phyloP scores from a whole-genome alignment of 2,797 vertebrate genomes.

The Gallinago solitaria region DNA sequence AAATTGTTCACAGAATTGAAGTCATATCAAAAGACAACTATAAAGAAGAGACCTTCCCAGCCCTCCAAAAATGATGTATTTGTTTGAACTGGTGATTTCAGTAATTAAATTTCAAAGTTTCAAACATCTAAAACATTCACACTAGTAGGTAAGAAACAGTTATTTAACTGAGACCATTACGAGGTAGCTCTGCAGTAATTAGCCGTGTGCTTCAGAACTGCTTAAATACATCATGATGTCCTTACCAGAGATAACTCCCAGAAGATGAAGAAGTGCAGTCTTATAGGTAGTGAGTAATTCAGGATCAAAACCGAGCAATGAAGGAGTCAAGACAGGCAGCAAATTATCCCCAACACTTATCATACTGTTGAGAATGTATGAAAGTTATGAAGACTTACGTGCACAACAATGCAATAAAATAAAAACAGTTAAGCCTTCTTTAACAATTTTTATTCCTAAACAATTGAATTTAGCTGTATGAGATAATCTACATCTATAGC shows the following conservation, averaged over 20 bases:
- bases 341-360: background rate
- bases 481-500: background rate
- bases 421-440: background rate
- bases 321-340: background rate
- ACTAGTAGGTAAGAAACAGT: background rate
- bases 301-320: background rate
- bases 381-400: background rate
- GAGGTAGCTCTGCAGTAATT: conserved; percentile 17
- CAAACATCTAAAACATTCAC: background rate
- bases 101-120: background rate
- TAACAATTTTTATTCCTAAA: background rate
- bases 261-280: background rate
- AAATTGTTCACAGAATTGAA: background rate
- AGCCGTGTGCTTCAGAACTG: background rate
- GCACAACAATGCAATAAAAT: background rate
- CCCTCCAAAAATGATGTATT: background rate
- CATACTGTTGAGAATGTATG: rapidly evolving
- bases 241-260: background rate
- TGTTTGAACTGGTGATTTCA: background rate
- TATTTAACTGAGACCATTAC: background rate
- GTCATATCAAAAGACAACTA: background rate
- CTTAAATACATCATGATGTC: background rate
- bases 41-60: background rate
- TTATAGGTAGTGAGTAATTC: background rate
- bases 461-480: background rate